Base-by-base conservation (phyloP, 2,797 vertebrate species). In the Coluber constrictor region DNA sequence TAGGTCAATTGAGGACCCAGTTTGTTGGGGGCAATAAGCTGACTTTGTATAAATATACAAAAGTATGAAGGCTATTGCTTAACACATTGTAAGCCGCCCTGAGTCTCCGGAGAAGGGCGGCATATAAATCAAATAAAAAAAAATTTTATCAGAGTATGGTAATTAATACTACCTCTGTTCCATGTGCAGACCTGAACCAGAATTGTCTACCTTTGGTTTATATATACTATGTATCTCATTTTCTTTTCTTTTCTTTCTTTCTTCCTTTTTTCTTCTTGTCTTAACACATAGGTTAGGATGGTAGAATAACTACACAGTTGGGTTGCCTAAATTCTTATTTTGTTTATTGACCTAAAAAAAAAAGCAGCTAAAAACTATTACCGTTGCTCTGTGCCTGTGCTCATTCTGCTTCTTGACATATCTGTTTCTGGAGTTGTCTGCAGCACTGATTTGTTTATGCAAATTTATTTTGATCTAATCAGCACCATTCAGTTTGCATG, bases 391-490 rank as follows among this genome's bases (percentile, higher is more conserved):
- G 32, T 20, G 11, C 89, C 47, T 20, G 27, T 55, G 25, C 43
- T 15, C 60, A 43, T n/a, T 79, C n/a, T 15, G 15, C 18, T 13
- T 27, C 37, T 55, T 90, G 66, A 37, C 20, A 57, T n/a, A 87
- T 23, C 43, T 93, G 63, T 88, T 83, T 47, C 23, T 37, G 16
- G 16, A 10, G 66, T 47, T 86, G 9, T 86, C 56, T 92, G n/a
- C 43, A 37, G 29, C 15, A 43, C 7, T 60, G 66, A 29, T 90
- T 66, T 83, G 74, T 83, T 90, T 83, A 74, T 70, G 54, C 60
- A 87, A 37, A 32, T 93, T 88, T 27, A 54, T 87, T 23, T 74
- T 74, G 55, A 90, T 88, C 66, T 87, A 87, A 93, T 93, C 63
- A 90, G 23, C 18, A 87, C n/a, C 8, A n/a, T 66, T 88, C 18